Conservation (phyloP, 2,797 vertebrate genomes). For the Protosalanx chinensis region DNA sequence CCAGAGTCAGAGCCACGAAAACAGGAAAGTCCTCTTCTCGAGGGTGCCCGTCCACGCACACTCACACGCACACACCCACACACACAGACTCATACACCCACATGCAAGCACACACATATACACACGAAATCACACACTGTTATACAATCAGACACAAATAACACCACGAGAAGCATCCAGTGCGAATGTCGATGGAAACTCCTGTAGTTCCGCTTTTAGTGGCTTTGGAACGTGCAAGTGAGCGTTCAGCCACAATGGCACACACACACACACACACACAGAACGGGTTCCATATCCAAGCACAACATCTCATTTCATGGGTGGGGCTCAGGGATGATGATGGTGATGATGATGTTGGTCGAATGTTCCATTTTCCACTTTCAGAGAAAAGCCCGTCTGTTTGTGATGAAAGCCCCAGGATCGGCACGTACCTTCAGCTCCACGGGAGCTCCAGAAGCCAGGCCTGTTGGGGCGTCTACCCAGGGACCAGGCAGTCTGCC, state of each 20-base stretch:
- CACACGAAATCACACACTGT: slow-evolving; percentile 13
- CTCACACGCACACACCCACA: background rate
- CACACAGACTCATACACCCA: slow-evolving; percentile 14
- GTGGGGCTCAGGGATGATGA: slow-evolving; percentile 43
- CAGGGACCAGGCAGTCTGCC: background rate
- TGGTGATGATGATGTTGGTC: slow-evolving; percentile 50
- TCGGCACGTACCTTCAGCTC: slow-evolving; percentile 65
- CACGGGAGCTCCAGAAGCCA: slow-evolving; percentile 28
- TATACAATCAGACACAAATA: slow-evolving; percentile 52
- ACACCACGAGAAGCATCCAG: slow-evolving; percentile 57
- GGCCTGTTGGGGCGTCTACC: slow-evolving; percentile 28
- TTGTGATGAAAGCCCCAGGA: slow-evolving; percentile 53
- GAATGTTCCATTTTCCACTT: slow-evolving; percentile 63
- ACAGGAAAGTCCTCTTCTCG: slow-evolving; percentile 19
- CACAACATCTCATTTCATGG: slow-evolving; percentile 52
- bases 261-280: slow-evolving; percentile 13
- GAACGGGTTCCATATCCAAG: slow-evolving; percentile 48
- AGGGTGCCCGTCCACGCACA: slow-evolving; percentile 18
- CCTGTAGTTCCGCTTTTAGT: slow-evolving; percentile 38
- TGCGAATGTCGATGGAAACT: slow-evolving; percentile 63
- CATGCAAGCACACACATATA: slow-evolving; percentile 18
- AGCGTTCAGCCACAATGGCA: slow-evolving; percentile 11
- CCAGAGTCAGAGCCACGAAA: slow-evolving; percentile 15
- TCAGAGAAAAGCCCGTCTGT: slow-evolving; percentile 71
- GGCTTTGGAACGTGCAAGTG: slow-evolving; percentile 40